These are phyloP conservation scores for Cetoscarus ocellatus DNA, from an alignment of 2,797 vertebrate genomes.

Conservation along the genomic window DNA sequence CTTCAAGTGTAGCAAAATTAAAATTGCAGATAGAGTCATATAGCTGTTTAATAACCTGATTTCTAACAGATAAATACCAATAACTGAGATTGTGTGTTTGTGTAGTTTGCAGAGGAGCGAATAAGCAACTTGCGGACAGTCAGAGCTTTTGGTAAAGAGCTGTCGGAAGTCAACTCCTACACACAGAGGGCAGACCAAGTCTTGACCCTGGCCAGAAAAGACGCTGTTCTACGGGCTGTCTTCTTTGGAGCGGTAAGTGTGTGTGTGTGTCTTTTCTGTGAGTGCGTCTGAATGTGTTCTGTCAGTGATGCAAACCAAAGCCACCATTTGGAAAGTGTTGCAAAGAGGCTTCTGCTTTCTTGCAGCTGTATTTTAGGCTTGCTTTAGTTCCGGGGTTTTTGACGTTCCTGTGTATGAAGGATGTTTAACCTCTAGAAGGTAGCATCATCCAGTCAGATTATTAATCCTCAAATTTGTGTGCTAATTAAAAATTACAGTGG, in stretches of 20 bases:
- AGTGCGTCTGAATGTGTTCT: conserved; percentile 80
- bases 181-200: conserved; percentile 85
- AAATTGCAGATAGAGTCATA: conserved; percentile 19
- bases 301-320: conserved; percentile 35
- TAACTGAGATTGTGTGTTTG: conserved; percentile 27
- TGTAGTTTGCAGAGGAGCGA: conserved; percentile 95
- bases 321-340: conserved; percentile 38
- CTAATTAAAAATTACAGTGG: neutral
- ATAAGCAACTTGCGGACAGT: conserved; percentile 96
- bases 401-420: neutral
- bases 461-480: neutral
- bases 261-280: conserved; percentile 1
- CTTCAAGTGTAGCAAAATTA: conserved; percentile 19
- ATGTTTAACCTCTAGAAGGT: conserved; percentile 13
- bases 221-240: conserved; percentile 89
- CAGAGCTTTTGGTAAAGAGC: conserved; percentile 95
- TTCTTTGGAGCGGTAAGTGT: conserved; percentile 95
- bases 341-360: conserved; percentile 56
- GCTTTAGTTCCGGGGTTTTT: conserved; percentile 12
- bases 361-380: neutral
- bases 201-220: conserved; percentile 89
- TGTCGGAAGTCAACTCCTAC: conserved; percentile 89
- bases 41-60: conserved; percentile 22
- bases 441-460: neutral
- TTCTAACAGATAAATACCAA: conserved; percentile 11